phyloP scores from a whole-genome alignment of 2,113 vertebrate genomes.

The Acanthisitta chloris region DNA sequence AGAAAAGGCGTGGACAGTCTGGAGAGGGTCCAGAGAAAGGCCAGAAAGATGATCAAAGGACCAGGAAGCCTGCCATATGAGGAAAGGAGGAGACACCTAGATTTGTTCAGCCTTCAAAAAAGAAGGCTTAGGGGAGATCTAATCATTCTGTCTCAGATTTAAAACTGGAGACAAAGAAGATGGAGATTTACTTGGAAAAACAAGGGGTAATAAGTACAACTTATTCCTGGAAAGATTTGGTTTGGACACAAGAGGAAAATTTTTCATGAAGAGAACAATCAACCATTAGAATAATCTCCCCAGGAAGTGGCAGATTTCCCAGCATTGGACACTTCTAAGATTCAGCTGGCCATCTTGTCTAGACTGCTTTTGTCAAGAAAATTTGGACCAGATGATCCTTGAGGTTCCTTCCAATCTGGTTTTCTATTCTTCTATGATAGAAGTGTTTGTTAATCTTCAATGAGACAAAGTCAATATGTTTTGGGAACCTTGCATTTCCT shows the following conservation, averaged over 20 bases:
- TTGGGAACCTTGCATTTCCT: background rate
- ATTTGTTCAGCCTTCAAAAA: background rate
- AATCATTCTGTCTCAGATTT: background rate
- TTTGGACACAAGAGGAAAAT: background rate
- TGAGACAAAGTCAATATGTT: background rate
- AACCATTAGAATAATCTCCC: background rate
- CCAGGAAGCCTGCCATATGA: background rate
- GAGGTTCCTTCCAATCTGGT: background rate
- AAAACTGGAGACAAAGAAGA: background rate
- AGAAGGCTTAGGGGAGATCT: background rate
- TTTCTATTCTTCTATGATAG: background rate
- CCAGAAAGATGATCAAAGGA: background rate
- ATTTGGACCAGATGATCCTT: background rate
- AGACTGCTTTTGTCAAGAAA: background rate
- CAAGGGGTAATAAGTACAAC: background rate
- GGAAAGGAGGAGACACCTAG: background rate
- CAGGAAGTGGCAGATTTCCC: background rate
- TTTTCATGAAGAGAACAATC: background rate
- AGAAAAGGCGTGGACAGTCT: background rate
- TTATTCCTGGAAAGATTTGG: background rate
- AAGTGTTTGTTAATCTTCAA: background rate
- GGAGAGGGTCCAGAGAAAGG: background rate
- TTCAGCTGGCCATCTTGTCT: background rate
- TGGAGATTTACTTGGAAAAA: background rate
- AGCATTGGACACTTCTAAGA: background rate